A percentile compares a stretch with the other conserved stretches of the same genome.
Conservation (phyloP, 2,888 invertebrate species). For the Drosophila greeni region DNA sequence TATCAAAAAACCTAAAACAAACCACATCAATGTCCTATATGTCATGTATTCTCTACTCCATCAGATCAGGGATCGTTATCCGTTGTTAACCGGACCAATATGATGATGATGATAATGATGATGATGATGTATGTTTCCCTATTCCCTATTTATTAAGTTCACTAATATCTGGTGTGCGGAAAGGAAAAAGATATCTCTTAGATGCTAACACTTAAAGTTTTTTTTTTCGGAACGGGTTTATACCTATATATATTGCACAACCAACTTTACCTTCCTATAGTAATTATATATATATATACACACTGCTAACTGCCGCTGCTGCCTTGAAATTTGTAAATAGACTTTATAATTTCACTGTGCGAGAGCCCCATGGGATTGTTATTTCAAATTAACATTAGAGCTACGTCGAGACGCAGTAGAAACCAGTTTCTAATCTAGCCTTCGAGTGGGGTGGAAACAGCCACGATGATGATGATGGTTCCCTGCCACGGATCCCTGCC, state of each 20-base stretch:
- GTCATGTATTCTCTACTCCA: slow-evolving; percentile 36
- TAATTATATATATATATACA: slow-evolving; percentile 22
- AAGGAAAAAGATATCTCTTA: slow-evolving; percentile 7
- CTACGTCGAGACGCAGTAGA: slow-evolving; percentile 20
- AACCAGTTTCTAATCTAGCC: slow-evolving; percentile 48
- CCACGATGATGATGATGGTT: background rate
- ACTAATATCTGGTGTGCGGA: slow-evolving; percentile 37
- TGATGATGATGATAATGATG: slow-evolving; percentile 11
- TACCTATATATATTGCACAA: slow-evolving; percentile 27
- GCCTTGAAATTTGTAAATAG: slow-evolving; percentile 43
- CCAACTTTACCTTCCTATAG: slow-evolving; percentile 32
- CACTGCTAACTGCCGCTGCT: slow-evolving; percentile 6
- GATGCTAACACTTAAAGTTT: slow-evolving; percentile 27
- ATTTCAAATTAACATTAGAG: slow-evolving; percentile 40
- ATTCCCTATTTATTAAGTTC: slow-evolving; percentile 22
- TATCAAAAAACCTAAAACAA: slow-evolving; percentile 1
- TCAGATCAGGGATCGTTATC: slow-evolving; percentile 32
- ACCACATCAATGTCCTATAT: slow-evolving; percentile 30
- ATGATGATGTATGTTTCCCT: slow-evolving; percentile 29
- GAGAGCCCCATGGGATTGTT: slow-evolving; percentile 39
- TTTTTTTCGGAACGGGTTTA: slow-evolving; percentile 18
- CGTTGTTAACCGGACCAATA: slow-evolving; percentile 26
- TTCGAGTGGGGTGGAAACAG: slow-evolving; percentile 24
- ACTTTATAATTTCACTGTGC: slow-evolving; percentile 31
- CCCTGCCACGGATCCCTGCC: background rate